These are phyloP conservation scores for Tetragonula carbonaria DNA, from an alignment of 2,888 invertebrate genomes.

Conservation along the genomic window DNA sequence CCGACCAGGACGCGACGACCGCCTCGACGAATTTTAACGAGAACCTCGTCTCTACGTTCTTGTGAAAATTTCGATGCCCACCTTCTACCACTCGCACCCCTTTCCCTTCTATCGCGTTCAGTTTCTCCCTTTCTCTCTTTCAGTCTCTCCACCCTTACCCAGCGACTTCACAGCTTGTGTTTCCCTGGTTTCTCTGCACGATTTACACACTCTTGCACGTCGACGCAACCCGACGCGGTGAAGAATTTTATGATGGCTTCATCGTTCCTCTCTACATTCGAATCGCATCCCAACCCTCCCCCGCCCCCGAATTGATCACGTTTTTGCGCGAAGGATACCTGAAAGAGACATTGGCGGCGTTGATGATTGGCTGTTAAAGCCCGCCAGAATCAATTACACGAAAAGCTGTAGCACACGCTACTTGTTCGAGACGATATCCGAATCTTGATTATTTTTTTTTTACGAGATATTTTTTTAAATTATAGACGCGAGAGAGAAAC, in stretches of 20 bases:
- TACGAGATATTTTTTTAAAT: too few species aligned
- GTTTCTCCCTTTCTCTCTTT: not conserved
- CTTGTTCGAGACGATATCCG: not conserved
- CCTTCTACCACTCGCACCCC: not conserved
- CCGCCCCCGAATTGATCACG: conserved; percentile 64
- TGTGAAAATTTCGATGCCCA: conserved; percentile 54
- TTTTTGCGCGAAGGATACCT: conserved; percentile 57
- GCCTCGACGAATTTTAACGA: conserved; percentile 74
- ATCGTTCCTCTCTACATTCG: conserved; percentile 61
- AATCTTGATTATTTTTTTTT: too few species aligned
- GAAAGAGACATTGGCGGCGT: conserved; percentile 23
- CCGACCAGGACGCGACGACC: conserved; percentile 55
- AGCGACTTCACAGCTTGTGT: conserved; percentile 39
- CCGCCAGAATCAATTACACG: conserved; percentile 20
- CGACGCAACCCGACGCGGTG: conserved; percentile 49
- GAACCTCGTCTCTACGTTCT: conserved; percentile 57
- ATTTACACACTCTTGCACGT: conserved; percentile 59
- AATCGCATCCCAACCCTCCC: conserved; percentile 45
- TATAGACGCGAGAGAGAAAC: too few species aligned
- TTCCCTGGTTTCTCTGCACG: conserved; percentile 65
- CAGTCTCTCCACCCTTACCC: conserved; percentile 6
- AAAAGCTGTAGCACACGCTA: not conserved
- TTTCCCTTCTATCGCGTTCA: not conserved
- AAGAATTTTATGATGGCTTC: conserved; percentile 69
- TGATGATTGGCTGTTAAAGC: conserved; percentile 50